Evolutionary conservation across 2,797 vertebrate genomes (phyloP), one percentile per base, ranked within the genome.

Genomic region (Hippocampus kuda): DNA sequence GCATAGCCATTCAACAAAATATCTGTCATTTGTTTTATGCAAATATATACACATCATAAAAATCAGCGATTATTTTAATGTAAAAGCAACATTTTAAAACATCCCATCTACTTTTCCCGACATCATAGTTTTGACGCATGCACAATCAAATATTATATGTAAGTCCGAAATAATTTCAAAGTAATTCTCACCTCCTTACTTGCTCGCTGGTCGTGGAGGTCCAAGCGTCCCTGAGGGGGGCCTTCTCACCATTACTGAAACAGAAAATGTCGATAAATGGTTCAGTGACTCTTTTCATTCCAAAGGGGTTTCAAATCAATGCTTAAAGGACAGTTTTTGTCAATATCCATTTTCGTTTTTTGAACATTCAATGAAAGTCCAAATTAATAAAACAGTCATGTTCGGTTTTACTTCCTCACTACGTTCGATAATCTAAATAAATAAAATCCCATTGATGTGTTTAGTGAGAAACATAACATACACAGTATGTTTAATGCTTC

Each of bases 41-140:
- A 2, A 27, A 26, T 38, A 38, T 38, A 38, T 38, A 38, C 1
- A 34, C 34, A 34, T 34, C 26, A 59, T 2, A 16, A 7, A 16
- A 13, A 57, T 24, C 54, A 5, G 56, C 12, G 5, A 5, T 5
- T 12, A 30, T 27, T 27, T 27, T 30, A 26, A 27, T 59, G 15
- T 27, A 59, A 59, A 15, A 59, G 56, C 56, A 27, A 6, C 56
- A 59, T 59, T 59, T 27, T 59, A 59, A 59, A 59, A 59, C 56
- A 27, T 26, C 27, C 4, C 26, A 15, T 27, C 5, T 59, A 59
- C 26, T 59, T 16, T 57, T 30, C 6, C 27, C 26, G 26, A 27
- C 56, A 27, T 27, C 2, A 57, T 57, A 26, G 13, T 57, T 27
- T 20, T 27, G 56, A 49, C 48, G 22, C 20, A 22, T 15, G 27